Evolutionary conservation across 2,797 vertebrate genomes (phyloP).

Genomic region (Cuculus canorus): DNA sequence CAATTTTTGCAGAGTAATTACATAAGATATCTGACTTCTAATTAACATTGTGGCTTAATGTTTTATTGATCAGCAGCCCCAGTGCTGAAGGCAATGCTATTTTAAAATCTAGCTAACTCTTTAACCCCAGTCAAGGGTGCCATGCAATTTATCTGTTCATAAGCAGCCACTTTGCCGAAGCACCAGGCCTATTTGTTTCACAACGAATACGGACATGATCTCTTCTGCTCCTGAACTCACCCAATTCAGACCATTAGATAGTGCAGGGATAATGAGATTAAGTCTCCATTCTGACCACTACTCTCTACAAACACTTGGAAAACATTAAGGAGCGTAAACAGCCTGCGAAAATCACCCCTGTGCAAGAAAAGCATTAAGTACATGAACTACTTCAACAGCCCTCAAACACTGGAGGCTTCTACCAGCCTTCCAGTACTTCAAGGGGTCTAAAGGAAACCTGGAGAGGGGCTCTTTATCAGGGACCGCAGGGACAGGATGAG

Average conservation of each 20-base stretch:
- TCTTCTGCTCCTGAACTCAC: background rate
- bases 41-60: background rate
- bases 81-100: background rate
- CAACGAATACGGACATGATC: rapidly evolving
- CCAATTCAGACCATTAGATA: background rate
- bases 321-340: background rate
- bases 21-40: background rate
- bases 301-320: background rate
- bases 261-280: rapidly evolving
- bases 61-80: background rate
- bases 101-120: background rate
- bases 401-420: background rate
- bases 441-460: too few species aligned
- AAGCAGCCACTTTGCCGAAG: background rate
- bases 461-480: too few species aligned
- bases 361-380: background rate
- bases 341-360: background rate
- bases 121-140: background rate
- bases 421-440: too few species aligned
- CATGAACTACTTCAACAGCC: background rate
- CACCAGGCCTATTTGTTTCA: rapidly evolving
- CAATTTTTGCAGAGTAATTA: background rate
- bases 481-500: too few species aligned
- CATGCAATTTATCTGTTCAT: rapidly evolving
- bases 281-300: background rate